phyloP scores from a whole-genome alignment of 2,888 invertebrate genomes.

The Trachelus stipa region DNA sequence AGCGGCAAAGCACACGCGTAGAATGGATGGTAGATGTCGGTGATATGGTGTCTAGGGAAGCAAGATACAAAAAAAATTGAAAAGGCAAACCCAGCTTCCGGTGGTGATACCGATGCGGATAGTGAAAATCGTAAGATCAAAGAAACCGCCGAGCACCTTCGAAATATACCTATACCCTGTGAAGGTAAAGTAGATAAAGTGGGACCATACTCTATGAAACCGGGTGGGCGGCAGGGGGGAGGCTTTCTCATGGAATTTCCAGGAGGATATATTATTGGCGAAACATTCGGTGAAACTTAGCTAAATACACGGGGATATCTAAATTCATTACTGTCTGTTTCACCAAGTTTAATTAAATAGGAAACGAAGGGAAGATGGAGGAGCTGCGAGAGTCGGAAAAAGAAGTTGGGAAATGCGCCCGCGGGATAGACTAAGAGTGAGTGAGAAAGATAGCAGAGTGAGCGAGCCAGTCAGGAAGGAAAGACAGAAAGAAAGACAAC shows the following conservation, averaged over 20 bases:
- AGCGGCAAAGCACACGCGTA: background rate
- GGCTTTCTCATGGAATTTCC: background rate
- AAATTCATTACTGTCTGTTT: constrained; percentile 54
- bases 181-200: background rate
- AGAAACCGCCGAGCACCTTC: background rate
- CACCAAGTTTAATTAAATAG: constrained; percentile 58
- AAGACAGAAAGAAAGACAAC: constrained; percentile 7
- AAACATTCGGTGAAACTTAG: constrained; percentile 20
- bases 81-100: background rate
- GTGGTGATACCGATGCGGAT: background rate
- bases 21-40: background rate
- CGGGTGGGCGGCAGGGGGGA: background rate
- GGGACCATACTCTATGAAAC: background rate
- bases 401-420: background rate
- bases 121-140: background rate
- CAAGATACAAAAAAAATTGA: background rate
- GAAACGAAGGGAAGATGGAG: constrained; percentile 30
- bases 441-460: background rate
- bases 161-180: background rate
- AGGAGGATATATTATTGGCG: background rate
- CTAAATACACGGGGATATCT: constrained; percentile 45
- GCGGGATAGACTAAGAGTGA: constrained; percentile 15
- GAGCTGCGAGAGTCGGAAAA: constrained; percentile 2
- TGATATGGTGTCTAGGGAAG: background rate
- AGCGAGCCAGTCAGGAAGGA: background rate